phyloP scores from a whole-genome alignment of 2,888 invertebrate species.

The Polyommatus icarus region DNA sequence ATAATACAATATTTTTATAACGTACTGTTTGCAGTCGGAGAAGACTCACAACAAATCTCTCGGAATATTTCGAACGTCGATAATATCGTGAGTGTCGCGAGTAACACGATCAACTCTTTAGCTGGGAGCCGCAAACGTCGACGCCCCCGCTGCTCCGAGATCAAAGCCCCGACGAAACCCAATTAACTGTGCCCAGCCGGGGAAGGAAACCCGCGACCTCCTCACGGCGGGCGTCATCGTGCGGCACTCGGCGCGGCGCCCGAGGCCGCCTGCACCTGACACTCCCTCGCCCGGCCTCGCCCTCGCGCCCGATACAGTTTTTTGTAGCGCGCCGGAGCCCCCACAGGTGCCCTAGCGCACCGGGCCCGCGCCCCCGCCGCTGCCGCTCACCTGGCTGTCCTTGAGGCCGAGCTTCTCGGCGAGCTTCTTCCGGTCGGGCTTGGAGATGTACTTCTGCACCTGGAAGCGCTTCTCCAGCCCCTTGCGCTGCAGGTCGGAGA shows the following conservation, averaged over 20 bases:
- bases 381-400: conserved; percentile 91
- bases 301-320: conserved; percentile 62
- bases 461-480: conserved; percentile 98
- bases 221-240: conserved; percentile 61
- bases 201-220: conserved; percentile 35
- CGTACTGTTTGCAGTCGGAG: no score
- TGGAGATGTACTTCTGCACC: conserved; percentile 98
- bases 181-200: conserved; percentile 1
- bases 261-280: conserved; percentile 61
- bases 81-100: background rate
- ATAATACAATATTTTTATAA: no score
- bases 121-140: background rate
- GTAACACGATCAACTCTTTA: background rate
- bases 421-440: conserved; percentile 97
- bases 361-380: no score
- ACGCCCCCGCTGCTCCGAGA: background rate
- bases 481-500: conserved; percentile 96
- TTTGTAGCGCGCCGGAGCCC: conserved; percentile 64
- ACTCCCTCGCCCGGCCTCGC: conserved; percentile 48
- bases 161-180: background rate
- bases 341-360: background rate
- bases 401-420: conserved; percentile 97
- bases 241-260: conserved; percentile 49
- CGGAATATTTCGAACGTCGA: background rate
- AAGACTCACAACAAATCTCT: no score